Base-by-base conservation (phyloP, 2,113 vertebrate species). In the Opisthocomus hoazin region DNA sequence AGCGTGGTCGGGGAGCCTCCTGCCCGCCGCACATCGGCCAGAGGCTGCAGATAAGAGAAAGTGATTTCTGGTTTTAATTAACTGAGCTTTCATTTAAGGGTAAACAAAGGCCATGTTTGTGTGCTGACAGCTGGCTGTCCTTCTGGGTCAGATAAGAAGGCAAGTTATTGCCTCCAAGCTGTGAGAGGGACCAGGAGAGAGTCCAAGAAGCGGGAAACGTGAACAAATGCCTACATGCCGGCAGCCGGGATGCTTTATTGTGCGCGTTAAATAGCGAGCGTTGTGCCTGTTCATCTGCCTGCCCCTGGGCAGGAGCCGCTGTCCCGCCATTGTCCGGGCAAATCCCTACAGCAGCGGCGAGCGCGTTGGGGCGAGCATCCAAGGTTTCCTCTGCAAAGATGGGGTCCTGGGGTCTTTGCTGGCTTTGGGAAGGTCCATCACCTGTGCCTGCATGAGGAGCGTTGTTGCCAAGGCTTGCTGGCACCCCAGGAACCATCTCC, bases 121-220 rank as follows among this genome's bases (percentile, higher is more conserved):
- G 69, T 84, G 86, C 90, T 97, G 97, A 96, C 90, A 97, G 81
- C 90, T 96, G 79, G 93, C 87, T 85, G 89, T 94, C 95, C 96
- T 96, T 96, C 94, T 96, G 95, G 95, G 91, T 96, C 93, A 93
- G 92, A 94, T 97, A 97, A 96, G 84, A 81, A 92, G 88, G 77
- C 83, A 45, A 94, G 84, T 95, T 94, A 94, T 87, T 96, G 79
- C 96, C 91, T 93, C 63, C 60, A 84, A 85, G 93, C 82, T 87
- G 58, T 26, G 94, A 94, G 84, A 80, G 87, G 71, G 89, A 80
- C 77, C 87, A 95, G 86, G 84, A 91, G 96, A 87, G 87, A 73
- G 63, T 94, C 87, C 73, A 95, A 93, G 92, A 91, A 91, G 56
- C 0, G 10, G 37, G 64, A 73, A 75, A 83, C 4, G 46, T n/a